Base-by-base conservation (phyloP, 2,888 invertebrate species). In the Scaptomyza reducta region DNA sequence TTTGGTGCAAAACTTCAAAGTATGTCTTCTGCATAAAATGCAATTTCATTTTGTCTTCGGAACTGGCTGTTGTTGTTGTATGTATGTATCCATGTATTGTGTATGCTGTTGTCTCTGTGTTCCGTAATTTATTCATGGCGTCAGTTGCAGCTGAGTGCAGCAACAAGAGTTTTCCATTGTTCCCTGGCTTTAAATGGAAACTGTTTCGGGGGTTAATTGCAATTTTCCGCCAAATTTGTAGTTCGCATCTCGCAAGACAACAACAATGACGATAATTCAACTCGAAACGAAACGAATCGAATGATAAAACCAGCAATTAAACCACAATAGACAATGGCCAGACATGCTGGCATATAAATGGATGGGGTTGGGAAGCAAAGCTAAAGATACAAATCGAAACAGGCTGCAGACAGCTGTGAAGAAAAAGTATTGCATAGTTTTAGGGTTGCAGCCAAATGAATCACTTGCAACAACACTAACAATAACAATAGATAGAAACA, bases 211-310 rank as follows among this genome's bases (percentile, higher is more conserved):
- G 29, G 68, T 74, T 82, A 81, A 86, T 84, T 85, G 82, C 74
- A 83, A 83, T 77, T 85, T 73, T 58, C 73, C 81, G 68, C 74
- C 73, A 70, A 63, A 56, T 66, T 54, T 58, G 22, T 33, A 22
- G 38, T 54, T 44, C 35, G 42, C 40, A 10, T 14, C 11, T 29
- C 40, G 41, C 41, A 33, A 31, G 16, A 33, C 54, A 25, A 5
- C 42, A 59, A 50, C 53, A 53, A 60, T 42, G 45, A 35, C 61
- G 33, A 70, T 57, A 70, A 74, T 22, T 70, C 58, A 71, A 66
- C 53, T 70, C 22, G 44, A 38, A 35, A 18, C 60, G 59, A 70
- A 59, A 50, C 16, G 47, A 31, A 35, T 29, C 66, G 57, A 70
- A 58, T 61, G 68, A 50, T 55, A 59, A 62, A 61, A 44, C 55